These are phyloP conservation scores for Melolontha melolontha DNA, from an alignment of 2,888 invertebrate genomes.

Conservation along the genomic window DNA sequence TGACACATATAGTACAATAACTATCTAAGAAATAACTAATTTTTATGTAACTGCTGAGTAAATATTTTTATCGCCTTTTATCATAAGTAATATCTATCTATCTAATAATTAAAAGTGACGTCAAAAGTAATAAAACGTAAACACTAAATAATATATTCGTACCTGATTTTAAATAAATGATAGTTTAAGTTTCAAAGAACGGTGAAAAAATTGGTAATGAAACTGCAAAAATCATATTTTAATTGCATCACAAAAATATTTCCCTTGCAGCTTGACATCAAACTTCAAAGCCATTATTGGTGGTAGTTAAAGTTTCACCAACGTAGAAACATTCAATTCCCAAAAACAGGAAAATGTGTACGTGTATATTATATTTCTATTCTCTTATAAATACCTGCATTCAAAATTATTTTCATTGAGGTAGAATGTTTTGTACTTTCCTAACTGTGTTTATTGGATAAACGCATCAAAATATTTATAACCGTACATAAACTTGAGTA, in stretches of 20 bases:
- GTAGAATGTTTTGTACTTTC: too few species aligned
- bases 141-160: constrained; percentile 6
- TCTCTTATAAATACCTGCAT: too few species aligned
- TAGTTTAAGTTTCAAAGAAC: constrained; percentile 21
- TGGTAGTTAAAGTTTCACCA: constrained; percentile 17
- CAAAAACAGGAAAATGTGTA: too few species aligned
- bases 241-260: constrained; percentile 36
- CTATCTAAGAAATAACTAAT: constrained; percentile 15
- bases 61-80: constrained; percentile 43
- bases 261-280: constrained; percentile 47
- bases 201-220: constrained; percentile 7
- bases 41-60: constrained; percentile 32
- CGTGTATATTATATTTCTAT: too few species aligned
- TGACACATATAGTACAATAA: neutral
- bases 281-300: constrained; percentile 43
- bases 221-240: constrained; percentile 44
- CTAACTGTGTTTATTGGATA: too few species aligned
- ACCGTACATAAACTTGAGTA: too few species aligned
- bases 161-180: constrained; percentile 11
- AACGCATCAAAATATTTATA: too few species aligned
- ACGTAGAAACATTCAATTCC: too few species aligned
- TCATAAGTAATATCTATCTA: constrained; percentile 37
- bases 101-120: constrained; percentile 42
- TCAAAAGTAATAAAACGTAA: constrained; percentile 27
- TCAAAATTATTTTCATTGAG: too few species aligned